Evolutionary conservation across 2,113 vertebrate genomes (phyloP).

Genomic region (Xerus inauris): DNA sequence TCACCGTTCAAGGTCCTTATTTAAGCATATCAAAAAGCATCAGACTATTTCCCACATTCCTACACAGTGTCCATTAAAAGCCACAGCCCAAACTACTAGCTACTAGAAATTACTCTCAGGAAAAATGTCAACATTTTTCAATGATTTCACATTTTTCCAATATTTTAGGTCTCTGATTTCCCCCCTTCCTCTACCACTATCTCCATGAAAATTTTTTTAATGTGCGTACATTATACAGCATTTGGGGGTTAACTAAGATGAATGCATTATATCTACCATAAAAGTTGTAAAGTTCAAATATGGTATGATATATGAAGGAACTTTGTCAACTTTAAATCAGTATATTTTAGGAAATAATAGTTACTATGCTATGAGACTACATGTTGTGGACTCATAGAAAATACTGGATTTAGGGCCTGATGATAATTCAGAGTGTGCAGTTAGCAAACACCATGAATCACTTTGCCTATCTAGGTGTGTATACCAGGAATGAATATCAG

Average conservation of each 20-base stretch:
- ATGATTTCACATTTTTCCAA: background rate
- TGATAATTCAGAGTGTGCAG: constrained; percentile 2
- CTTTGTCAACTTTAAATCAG: background rate
- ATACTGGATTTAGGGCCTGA: background rate
- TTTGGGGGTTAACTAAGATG: background rate
- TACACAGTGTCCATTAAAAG: background rate
- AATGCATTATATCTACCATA: background rate
- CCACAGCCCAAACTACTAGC: background rate
- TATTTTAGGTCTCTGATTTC: background rate
- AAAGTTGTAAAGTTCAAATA: background rate
- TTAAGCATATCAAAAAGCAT: background rate
- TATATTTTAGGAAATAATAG: background rate
- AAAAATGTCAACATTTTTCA: background rate
- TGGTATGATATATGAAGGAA: background rate
- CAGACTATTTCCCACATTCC: background rate
- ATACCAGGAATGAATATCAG: background rate
- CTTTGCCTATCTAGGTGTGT: background rate
- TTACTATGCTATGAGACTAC: background rate
- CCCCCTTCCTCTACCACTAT: background rate
- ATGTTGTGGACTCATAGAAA: background rate
- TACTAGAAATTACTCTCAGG: background rate
- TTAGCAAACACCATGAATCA: background rate
- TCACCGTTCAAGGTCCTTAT: background rate
- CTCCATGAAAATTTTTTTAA: background rate
- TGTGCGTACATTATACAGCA: background rate